A percentile compares a stretch with the other conserved stretches of the same genome.
These are phyloP conservation scores for Conchocele bisecta DNA, from an alignment of 2,888 invertebrate genomes.

Conservation along the genomic window DNA sequence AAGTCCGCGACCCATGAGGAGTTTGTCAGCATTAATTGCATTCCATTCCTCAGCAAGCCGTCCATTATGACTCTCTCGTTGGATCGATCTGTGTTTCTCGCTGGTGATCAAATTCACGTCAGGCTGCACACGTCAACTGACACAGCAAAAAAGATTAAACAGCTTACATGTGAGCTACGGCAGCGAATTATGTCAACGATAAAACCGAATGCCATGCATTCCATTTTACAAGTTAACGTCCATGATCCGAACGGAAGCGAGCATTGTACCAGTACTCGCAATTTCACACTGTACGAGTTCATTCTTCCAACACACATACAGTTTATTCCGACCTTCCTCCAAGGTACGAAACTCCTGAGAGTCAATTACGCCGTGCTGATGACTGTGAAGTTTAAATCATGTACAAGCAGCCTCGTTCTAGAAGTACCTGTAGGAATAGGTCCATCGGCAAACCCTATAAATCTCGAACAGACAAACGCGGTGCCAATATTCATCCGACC, in stretches of 20 bases:
- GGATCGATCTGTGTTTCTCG: slow-evolving; percentile 72
- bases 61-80: slow-evolving; percentile 65
- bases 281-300: slow-evolving; percentile 62
- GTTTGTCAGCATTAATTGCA: slow-evolving; percentile 68
- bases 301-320: slow-evolving; percentile 70
- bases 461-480: slow-evolving; percentile 57
- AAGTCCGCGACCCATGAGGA: slow-evolving; percentile 72
- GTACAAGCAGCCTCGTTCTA: slow-evolving; percentile 69
- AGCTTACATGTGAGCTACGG: slow-evolving; percentile 66
- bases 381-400: slow-evolving; percentile 66
- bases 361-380: slow-evolving; percentile 70
- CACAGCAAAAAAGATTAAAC: slow-evolving; percentile 63
- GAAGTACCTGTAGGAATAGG: slow-evolving; percentile 73
- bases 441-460: slow-evolving; percentile 64
- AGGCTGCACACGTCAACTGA: slow-evolving; percentile 59
- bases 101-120: slow-evolving; percentile 74
- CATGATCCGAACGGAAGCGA: slow-evolving; percentile 61
- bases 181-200: slow-evolving; percentile 58
- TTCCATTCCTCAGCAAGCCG: slow-evolving; percentile 48
- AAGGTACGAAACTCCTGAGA: slow-evolving; percentile 65
- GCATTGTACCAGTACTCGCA: slow-evolving; percentile 42
- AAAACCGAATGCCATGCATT: slow-evolving; percentile 55
- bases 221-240: slow-evolving; percentile 56
- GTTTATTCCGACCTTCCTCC: slow-evolving; percentile 71
- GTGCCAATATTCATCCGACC: slow-evolving; percentile 75